Conservation (phyloP, 2,797 vertebrate species). For the Momotus momota region DNA sequence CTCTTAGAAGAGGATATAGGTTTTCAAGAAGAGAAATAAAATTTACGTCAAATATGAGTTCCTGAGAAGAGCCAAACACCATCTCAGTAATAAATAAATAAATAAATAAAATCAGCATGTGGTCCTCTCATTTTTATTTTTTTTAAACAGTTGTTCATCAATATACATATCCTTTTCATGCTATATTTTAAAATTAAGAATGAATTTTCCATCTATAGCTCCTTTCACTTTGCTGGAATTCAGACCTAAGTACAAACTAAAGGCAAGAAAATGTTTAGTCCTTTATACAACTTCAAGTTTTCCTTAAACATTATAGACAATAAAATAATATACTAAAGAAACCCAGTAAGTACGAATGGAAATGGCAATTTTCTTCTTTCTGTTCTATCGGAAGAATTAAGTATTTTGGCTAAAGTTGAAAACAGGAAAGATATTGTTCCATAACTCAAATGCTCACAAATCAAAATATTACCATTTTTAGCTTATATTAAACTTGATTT, state of each 20-base stretch:
- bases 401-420: neutral
- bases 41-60: neutral
- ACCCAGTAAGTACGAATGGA: neutral
- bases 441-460: neutral
- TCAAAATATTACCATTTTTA: neutral
- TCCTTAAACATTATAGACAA: neutral
- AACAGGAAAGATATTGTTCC: neutral
- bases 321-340: neutral
- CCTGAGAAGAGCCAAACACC: neutral
- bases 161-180: neutral
- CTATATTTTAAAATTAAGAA: neutral
- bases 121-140: neutral
- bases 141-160: neutral
- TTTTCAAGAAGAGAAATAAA: neutral
- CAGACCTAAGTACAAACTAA: neutral
- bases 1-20: neutral
- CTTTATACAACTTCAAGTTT: neutral
- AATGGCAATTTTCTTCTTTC: neutral
- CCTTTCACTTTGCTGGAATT: neutral
- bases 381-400: neutral
- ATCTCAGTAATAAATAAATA: neutral
- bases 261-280: neutral
- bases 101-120: neutral
- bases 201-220: neutral
- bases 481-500: neutral